Percentiles rank a stretch among this genome's conserved stretches.
These are phyloP conservation scores for Oncopeltus fasciatus DNA, from an alignment of 1,140 invertebrate species.

Conservation along the genomic window DNA sequence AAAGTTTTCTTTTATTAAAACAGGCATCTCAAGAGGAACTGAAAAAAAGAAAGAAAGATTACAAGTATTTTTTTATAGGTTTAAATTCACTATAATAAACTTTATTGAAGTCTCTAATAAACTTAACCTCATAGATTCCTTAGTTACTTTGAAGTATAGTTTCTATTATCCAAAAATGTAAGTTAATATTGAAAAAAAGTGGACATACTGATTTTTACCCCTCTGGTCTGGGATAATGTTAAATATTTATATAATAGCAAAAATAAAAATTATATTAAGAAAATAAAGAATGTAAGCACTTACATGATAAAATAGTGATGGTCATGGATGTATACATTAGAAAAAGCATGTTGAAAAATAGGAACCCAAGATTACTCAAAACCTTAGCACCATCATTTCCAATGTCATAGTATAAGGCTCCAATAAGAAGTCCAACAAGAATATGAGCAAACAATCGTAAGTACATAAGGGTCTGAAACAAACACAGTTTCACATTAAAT, in stretches of 20 bases:
- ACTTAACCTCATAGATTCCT: background rate
- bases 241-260: no score
- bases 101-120: background rate
- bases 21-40: slow-evolving; percentile 91
- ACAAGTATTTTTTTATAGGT: background rate
- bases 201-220: no score
- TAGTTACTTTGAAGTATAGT: no score
- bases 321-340: slow-evolving; percentile 98
- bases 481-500: no score
- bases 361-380: slow-evolving; percentile 86
- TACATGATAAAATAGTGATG: slow-evolving; percentile 91
- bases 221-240: no score
- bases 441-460: slow-evolving; percentile 84
- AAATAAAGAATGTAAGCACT: slow-evolving; percentile 37
- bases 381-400: slow-evolving; percentile 61
- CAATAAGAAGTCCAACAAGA: slow-evolving; percentile 76
- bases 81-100: background rate
- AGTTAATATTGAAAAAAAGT: no score
- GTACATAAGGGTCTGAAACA: slow-evolving; percentile 79
- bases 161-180: no score
- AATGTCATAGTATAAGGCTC: slow-evolving; percentile 19
- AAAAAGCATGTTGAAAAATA: slow-evolving; percentile 97
- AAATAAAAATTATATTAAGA: no score
- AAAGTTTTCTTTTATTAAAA: slow-evolving; percentile 86
- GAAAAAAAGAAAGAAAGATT: slow-evolving; percentile 26